A percentile compares a stretch with the other conserved stretches of the same genome.
phyloP scores from a whole-genome alignment of 2,888 invertebrate species.

The Ormyrus pomaceus region DNA sequence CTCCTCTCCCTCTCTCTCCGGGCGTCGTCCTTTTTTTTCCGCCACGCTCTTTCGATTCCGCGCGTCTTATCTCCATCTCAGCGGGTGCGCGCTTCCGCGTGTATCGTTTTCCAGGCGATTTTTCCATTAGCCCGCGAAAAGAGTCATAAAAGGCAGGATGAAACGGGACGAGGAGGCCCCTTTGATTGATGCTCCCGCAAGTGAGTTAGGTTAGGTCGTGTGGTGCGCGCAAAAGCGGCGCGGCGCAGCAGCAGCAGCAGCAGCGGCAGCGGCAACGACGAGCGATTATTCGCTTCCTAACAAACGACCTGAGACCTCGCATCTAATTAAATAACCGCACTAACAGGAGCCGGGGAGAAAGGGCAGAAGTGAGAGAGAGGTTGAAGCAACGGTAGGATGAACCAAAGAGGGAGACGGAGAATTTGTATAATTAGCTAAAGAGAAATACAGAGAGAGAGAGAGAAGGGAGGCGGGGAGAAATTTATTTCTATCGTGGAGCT shows the following conservation, averaged over 20 bases:
- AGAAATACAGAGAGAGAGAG: conserved; percentile 35
- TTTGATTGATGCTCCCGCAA: conserved; percentile 48
- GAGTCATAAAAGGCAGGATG: background rate
- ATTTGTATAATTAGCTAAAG: conserved; percentile 54
- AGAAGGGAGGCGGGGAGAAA: conserved; percentile 16
- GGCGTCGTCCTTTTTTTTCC: background rate
- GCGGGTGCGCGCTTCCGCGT: background rate
- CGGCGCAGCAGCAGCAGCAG: background rate
- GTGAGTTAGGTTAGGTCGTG: conserved; percentile 2
- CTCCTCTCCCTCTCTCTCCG: background rate
- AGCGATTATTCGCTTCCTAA: conserved; percentile 53
- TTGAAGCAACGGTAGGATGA: conserved; percentile 22
- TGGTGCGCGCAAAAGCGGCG: background rate
- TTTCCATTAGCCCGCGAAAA: background rate
- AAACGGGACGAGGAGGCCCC: background rate
- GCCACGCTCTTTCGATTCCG: background rate
- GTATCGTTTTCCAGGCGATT: background rate
- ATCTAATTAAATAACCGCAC: conserved; percentile 57
- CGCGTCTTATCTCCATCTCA: conserved; percentile 3
- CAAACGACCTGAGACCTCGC: conserved; percentile 51
- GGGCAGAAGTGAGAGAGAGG: background rate
- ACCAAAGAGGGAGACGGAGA: conserved; percentile 38
- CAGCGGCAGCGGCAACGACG: conserved; percentile 12
- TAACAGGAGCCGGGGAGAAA: conserved; percentile 32
- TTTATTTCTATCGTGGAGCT: conserved; percentile 35